phyloP scores from a whole-genome alignment of 2,888 invertebrate genomes.

The Torymus aiolomorphi region DNA sequence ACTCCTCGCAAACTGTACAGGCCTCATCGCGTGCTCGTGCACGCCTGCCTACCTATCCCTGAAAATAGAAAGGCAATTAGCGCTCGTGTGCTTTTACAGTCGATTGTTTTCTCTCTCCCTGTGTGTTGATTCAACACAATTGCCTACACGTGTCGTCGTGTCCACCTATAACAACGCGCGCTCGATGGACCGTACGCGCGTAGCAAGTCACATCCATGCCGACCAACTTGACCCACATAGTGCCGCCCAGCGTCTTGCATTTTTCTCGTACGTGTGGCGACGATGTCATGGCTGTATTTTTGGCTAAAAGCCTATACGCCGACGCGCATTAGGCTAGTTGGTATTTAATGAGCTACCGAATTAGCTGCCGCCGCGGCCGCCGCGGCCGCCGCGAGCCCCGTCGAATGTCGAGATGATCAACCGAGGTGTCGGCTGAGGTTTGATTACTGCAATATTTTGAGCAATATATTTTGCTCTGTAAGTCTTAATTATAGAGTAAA shows the following conservation, averaged over 20 bases:
- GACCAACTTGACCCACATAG: conserved; percentile 36
- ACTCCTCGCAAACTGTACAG: neutral
- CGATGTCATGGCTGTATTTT: conserved; percentile 22
- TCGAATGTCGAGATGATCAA: neutral
- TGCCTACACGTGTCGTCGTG: neutral
- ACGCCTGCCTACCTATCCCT: neutral
- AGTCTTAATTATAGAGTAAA: too few relatives aligned
- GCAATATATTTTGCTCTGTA: too few relatives aligned
- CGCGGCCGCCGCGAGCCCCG: neutral
- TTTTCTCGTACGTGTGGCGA: neutral
- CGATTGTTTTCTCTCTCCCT: conserved; percentile 10
- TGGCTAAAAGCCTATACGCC: conserved; percentile 29
- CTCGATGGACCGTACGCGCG: neutral
- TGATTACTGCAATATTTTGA: neutral
- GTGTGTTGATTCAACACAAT: too few relatives aligned
- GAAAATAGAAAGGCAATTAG: conserved; percentile 37
- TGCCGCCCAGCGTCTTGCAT: neutral
- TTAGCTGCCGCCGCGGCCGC: conserved; percentile 14
- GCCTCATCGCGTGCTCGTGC: conserved; percentile 12
- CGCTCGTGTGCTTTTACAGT: conserved; percentile 5
- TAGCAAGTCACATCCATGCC: neutral
- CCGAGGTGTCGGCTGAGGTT: neutral
- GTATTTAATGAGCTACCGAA: conserved; percentile 41
- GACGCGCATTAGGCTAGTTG: conserved; percentile 9
- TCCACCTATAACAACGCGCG: conserved; percentile 22